Conservation (phyloP, 2,888 invertebrate species). For the Anarsia innoxiella region DNA sequence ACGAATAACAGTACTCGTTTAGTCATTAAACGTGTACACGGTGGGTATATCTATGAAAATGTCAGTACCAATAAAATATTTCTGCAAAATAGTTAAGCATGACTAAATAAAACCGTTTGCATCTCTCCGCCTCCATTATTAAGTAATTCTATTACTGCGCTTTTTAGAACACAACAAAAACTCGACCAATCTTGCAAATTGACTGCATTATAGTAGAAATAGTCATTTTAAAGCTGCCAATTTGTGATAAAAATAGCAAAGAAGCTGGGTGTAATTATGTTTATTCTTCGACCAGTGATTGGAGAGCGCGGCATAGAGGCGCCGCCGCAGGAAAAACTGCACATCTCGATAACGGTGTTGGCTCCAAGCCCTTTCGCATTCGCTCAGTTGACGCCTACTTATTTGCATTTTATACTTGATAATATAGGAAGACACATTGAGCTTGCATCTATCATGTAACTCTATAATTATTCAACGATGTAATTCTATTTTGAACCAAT, state of each 20-base stretch:
- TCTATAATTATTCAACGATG: too few species aligned
- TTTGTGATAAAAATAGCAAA: not conserved
- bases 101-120: not conserved
- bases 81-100: too few species aligned
- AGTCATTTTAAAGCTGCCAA: too few species aligned
- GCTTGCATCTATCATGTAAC: too few species aligned
- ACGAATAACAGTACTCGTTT: too few species aligned
- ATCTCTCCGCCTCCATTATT: not conserved
- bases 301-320: not conserved
- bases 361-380: slow-evolving; percentile 6
- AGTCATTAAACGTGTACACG: too few species aligned
- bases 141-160: not conserved
- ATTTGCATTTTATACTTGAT: slow-evolving; percentile 12
- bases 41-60: too few species aligned
- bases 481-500: too few species aligned
- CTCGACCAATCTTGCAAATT: not conserved
- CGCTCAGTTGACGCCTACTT: slow-evolving; percentile 5
- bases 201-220: too few species aligned
- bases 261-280: not conserved
- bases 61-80: too few species aligned
- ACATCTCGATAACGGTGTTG: slow-evolving; percentile 12
- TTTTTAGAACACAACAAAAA: not conserved
- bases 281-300: not conserved
- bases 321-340: slow-evolving; percentile 8
- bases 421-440: not conserved